Evolutionary conservation across 2,797 vertebrate genomes (phyloP), one percentile per base, ranked within the genome.

Genomic region (Spea hammondii): DNA sequence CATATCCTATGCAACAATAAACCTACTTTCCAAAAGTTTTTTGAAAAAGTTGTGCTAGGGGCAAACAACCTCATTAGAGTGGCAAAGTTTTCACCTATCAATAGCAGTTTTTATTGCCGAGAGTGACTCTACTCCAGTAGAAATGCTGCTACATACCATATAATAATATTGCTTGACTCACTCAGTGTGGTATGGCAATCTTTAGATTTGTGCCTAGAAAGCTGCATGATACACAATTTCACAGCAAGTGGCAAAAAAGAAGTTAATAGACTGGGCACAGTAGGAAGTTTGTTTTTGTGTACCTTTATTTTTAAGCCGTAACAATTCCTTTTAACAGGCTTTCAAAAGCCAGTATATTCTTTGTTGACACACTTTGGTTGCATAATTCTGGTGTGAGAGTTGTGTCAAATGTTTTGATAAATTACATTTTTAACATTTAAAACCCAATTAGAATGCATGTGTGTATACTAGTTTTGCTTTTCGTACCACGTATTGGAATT

Each of bases 241-340:
- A 62, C 59, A 32, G 59, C 59, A 62, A 62, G 59, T 62, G 59
- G 12, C 59, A 62, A 62, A 62, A 62, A 32, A 12, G 59, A 62
- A 62, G 59, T 62, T 62, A 62, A 62, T 62, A 14, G 59, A 62
- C 59, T 62, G n/a, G 5, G 59, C 59, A 62, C 59, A 62, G 59
- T 62, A 62, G 59, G 59, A 17, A 62, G 14, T 62, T 62, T 62
- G 59, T n/a, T 62, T 62, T 17, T 62, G 14, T 62, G 6, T 17
- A n/a, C 32, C 32, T 62, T 17, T 62, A 17, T 62, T 53, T 32
- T 62, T 62, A 62, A 62, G 59, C 59, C 32, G 55, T 32, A 32
- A 32, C 32, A 32, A 32, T 62, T 62, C 59, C 32, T 32, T 32
- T 6, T n/a, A 62, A 32, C 32, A 62, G 59, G 32, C 32, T 32